phyloP scores from a whole-genome alignment of 2,888 invertebrate genomes.

The Esperia sulphurella region DNA sequence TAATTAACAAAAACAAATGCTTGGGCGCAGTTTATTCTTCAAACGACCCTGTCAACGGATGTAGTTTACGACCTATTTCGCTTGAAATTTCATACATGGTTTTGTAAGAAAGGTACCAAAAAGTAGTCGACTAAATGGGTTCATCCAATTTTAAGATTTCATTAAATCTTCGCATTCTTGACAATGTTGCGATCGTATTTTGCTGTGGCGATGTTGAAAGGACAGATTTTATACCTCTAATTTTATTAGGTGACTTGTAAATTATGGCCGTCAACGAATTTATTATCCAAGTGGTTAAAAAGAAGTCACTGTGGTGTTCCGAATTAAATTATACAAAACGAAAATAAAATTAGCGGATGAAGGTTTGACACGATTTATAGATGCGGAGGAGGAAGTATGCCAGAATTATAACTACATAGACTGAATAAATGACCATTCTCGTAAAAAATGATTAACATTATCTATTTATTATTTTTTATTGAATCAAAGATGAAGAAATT shows the following conservation, averaged over 20 bases:
- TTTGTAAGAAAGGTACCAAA: slow-evolving; percentile 7
- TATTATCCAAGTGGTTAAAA: slow-evolving; percentile 13
- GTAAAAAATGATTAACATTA: too few relatives aligned
- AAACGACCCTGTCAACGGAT: slow-evolving; percentile 14
- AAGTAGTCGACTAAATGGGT: slow-evolving; percentile 2
- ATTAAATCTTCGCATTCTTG: not conserved
- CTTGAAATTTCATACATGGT: slow-evolving; percentile 24
- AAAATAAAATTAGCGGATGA: slow-evolving; percentile 12
- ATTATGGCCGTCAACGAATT: slow-evolving; percentile 24
- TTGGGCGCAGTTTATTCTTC: not conserved
- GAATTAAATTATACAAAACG: slow-evolving; percentile 10
- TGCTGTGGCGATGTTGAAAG: slow-evolving; percentile 13
- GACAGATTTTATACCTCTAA: slow-evolving; percentile 23
- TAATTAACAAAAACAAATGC: not conserved
- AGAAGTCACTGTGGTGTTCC: slow-evolving; percentile 4
- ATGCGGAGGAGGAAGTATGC: slow-evolving; percentile 2
- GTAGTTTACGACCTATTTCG: slow-evolving; percentile 56
- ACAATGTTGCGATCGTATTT: slow-evolving; percentile 8
- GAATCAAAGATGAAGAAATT: too few relatives aligned
- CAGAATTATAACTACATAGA: not conserved
- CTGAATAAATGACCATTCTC: not conserved
- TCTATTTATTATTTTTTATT: too few relatives aligned
- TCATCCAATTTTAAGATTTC: not conserved
- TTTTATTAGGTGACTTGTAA: slow-evolving; percentile 24
- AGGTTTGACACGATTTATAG: slow-evolving; percentile 9